Evolutionary conservation across 2,888 invertebrate genomes (phyloP).

Genomic region (Esperia sulphurella): DNA sequence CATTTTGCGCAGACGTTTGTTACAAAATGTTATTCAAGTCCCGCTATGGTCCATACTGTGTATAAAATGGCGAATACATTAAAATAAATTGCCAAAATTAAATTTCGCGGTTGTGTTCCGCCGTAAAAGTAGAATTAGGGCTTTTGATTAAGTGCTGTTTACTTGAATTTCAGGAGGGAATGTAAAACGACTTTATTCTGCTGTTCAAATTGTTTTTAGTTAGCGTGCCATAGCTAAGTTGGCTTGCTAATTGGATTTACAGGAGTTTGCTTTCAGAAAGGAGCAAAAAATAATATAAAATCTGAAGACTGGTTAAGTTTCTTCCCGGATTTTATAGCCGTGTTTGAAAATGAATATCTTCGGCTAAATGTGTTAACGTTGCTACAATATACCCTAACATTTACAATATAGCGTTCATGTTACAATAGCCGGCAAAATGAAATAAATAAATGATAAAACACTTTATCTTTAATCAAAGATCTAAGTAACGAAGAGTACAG

Average conservation of each 20-base stretch:
- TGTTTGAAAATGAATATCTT: too few species aligned
- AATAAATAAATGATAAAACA: too few species aligned
- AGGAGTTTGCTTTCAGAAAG: not conserved
- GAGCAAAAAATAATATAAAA: not conserved
- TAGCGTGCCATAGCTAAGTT: slow-evolving; percentile 1
- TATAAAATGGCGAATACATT: slow-evolving; percentile 37
- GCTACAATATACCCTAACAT: too few species aligned
- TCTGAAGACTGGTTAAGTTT: too few species aligned
- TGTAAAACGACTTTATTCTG: slow-evolving; percentile 4
- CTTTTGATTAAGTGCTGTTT: slow-evolving; percentile 30
- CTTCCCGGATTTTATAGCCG: too few species aligned
- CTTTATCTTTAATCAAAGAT: too few species aligned
- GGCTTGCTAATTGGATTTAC: slow-evolving; percentile 6
- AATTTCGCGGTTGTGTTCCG: slow-evolving; percentile 28
- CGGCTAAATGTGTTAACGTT: too few species aligned
- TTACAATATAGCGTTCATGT: too few species aligned
- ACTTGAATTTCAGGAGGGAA: slow-evolving; percentile 14
- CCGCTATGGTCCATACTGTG: slow-evolving; percentile 18
- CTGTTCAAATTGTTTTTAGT: slow-evolving; percentile 15
- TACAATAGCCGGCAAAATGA: too few species aligned
- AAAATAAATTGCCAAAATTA: slow-evolving; percentile 35
- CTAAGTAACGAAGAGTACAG: too few species aligned
- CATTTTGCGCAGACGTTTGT: slow-evolving; percentile 22
- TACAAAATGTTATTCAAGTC: slow-evolving; percentile 19
- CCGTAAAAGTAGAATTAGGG: slow-evolving; percentile 21